Conservation (phyloP, 2,113 vertebrate genomes). For the Genyomyrus donnyi region DNA sequence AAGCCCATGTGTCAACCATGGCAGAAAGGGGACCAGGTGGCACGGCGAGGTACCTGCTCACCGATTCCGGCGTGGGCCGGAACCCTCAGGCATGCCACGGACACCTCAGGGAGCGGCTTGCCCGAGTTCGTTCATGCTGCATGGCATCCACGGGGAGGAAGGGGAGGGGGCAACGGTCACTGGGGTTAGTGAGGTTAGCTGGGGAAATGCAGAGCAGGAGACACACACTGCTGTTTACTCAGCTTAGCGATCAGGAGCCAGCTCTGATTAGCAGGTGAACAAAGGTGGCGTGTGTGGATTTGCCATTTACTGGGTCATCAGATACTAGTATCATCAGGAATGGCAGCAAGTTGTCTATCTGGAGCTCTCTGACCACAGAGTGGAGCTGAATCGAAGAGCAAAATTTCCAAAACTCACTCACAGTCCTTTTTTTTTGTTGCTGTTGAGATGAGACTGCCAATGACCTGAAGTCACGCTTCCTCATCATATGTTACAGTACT, state of each 20-base stretch:
- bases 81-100: constrained; percentile 55
- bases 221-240: not conserved
- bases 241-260: not conserved
- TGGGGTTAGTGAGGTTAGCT: constrained; percentile 3
- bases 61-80: constrained; percentile 54
- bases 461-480: not conserved
- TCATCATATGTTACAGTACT: not conserved
- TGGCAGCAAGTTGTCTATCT: not conserved
- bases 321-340: not conserved
- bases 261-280: not conserved
- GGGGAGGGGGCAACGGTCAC: not conserved
- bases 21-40: constrained; percentile 17
- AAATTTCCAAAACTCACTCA: not conserved
- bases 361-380: not conserved
- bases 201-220: not conserved
- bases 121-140: constrained; percentile 26
- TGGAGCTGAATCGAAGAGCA: not conserved
- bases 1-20: constrained; percentile 48
- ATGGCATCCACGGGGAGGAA: constrained; percentile 22
- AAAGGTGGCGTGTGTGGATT: not conserved
- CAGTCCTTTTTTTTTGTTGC: not conserved
- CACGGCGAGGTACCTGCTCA: constrained; percentile 41
- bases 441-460: not conserved
- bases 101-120: constrained; percentile 45
- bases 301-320: not conserved